Conservation (phyloP, 2,888 invertebrate species). For the Tetheella fluctuosa region DNA sequence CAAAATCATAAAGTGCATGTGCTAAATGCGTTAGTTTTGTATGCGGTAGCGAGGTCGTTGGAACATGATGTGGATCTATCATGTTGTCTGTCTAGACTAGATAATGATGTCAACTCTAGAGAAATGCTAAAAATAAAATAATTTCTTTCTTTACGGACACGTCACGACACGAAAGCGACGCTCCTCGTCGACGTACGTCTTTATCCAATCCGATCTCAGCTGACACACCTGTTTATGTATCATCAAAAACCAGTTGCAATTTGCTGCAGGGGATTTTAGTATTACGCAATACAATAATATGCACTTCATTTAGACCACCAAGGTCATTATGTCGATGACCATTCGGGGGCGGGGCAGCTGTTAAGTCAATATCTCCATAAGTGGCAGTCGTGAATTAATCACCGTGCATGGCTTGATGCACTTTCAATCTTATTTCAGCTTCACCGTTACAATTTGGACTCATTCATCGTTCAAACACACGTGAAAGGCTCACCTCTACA, state of each 20-base stretch:
- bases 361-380: conserved; percentile 70
- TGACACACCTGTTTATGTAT: conserved; percentile 55
- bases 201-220: conserved; percentile 56
- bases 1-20: conserved; percentile 26
- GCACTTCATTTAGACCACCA: conserved; percentile 65
- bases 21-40: conserved; percentile 41
- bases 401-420: conserved; percentile 69
- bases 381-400: conserved; percentile 73
- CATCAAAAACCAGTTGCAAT: conserved; percentile 70
- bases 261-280: conserved; percentile 62
- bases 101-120: conserved; percentile 44
- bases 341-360: conserved; percentile 62
- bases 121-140: conserved; percentile 35
- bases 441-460: conserved; percentile 55
- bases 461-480: conserved; percentile 50
- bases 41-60: conserved; percentile 48
- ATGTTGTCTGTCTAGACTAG: conserved; percentile 51
- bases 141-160: conserved; percentile 42
- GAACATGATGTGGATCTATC: conserved; percentile 44
- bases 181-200: conserved; percentile 28
- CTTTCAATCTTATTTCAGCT: conserved; percentile 71
- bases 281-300: conserved; percentile 64
- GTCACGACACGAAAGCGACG: conserved; percentile 16
- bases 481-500: conserved; percentile 36
- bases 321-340: conserved; percentile 64